These are phyloP conservation scores for Lypha dubia DNA, from an alignment of 2,888 invertebrate genomes.

Conservation along the genomic window DNA sequence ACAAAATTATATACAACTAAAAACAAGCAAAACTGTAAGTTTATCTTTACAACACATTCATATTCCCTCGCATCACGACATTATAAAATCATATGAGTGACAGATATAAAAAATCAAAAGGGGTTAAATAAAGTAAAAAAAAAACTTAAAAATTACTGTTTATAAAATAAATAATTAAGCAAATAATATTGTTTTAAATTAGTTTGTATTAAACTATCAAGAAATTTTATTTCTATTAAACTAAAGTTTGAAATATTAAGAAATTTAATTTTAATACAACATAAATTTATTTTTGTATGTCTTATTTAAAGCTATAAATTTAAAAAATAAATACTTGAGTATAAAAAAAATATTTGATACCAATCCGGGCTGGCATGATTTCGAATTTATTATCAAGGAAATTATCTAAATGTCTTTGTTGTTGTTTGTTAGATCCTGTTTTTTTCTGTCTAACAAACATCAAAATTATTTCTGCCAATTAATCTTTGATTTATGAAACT, in stretches of 20 bases:
- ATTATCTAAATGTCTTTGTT: conserved; percentile 29
- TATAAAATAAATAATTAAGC: background rate
- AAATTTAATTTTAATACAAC: background rate
- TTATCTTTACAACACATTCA: background rate
- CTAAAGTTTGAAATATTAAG: background rate
- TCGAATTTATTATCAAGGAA: conserved; percentile 1
- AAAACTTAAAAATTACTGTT: background rate
- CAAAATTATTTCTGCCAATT: background rate
- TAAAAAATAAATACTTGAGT: background rate
- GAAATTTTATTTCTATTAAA: no score
- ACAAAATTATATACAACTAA: conserved; percentile 16
- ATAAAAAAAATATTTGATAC: conserved; percentile 8
- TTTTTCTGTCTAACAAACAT: background rate
- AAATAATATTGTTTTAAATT: no score
- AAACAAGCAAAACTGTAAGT: conserved; percentile 17
- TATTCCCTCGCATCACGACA: background rate
- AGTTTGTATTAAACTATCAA: no score
- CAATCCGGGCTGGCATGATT: conserved; percentile 17
- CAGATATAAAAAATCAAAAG: background rate
- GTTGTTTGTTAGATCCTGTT: conserved; percentile 1
- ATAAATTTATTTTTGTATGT: conserved; percentile 3
- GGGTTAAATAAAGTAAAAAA: background rate
- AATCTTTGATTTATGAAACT: conserved; percentile 31
- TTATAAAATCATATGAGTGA: background rate
- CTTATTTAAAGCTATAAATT: conserved; percentile 30